A percentile compares a stretch with the other conserved stretches of the same genome.
Evolutionary conservation across 2,113 vertebrate species (phyloP).

Genomic region (Rhodinocichla rosea): DNA sequence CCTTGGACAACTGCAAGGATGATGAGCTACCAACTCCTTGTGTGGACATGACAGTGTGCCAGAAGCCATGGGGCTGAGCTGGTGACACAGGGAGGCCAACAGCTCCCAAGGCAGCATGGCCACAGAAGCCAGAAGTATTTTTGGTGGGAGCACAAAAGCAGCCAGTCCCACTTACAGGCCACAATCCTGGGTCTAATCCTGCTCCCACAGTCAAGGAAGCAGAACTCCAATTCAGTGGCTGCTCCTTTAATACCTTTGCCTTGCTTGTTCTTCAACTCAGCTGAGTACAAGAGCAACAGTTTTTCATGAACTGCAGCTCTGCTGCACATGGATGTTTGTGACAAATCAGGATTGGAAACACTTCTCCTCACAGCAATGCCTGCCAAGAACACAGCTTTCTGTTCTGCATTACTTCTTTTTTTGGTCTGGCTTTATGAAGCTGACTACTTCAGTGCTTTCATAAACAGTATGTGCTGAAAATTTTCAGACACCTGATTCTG

Average conservation of each 20-base stretch:
- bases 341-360: conserved; percentile 34
- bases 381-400: conserved; percentile 54
- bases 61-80: background rate
- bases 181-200: background rate
- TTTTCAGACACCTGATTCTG: conserved; percentile 61
- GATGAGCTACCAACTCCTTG: background rate
- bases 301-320: background rate
- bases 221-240: background rate
- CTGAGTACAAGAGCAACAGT: background rate
- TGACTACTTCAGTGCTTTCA: conserved; percentile 28
- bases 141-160: background rate
- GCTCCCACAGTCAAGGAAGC: background rate
- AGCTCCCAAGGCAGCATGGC: background rate
- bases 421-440: conserved; percentile 51
- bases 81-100: background rate
- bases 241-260: background rate
- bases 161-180: background rate
- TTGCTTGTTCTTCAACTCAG: background rate
- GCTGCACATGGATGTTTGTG: conserved; percentile 10
- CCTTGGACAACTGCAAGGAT: background rate
- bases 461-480: conserved; percentile 28
- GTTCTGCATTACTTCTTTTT: conserved; percentile 62
- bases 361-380: conserved; percentile 7
- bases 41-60: background rate
- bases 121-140: background rate